Evolutionary conservation across 2,797 vertebrate species (phyloP).

Genomic region (Eurystomus glaucurus): DNA sequence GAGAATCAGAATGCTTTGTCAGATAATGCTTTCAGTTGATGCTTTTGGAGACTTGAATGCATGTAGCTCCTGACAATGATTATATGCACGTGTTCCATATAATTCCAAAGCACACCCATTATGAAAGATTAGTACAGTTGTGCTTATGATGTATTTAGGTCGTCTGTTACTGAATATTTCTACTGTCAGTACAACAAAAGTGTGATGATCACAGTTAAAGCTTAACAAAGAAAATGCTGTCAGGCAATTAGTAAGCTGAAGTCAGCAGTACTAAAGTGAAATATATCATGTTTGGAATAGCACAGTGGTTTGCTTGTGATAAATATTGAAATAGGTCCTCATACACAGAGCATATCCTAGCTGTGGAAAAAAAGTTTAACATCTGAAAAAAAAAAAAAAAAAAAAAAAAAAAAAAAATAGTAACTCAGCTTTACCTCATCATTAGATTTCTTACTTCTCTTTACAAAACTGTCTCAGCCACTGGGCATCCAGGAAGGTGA

Average conservation of each 20-base stretch:
- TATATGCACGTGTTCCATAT: slow-evolving; percentile 65
- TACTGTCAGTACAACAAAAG: slow-evolving; percentile 86
- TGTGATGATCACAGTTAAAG: slow-evolving; percentile 90
- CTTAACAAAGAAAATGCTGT: slow-evolving; percentile 93
- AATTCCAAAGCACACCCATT: slow-evolving; percentile 71
- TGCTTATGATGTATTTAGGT: slow-evolving; percentile 81
- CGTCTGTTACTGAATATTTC: slow-evolving; percentile 82
- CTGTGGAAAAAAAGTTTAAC: slow-evolving; percentile 34
- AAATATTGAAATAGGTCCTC: slow-evolving; percentile 70
- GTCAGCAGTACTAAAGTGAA: slow-evolving; percentile 91
- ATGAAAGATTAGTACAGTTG: slow-evolving; percentile 73
- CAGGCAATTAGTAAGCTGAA: slow-evolving; percentile 92
- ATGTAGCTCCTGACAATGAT: slow-evolving; percentile 49
- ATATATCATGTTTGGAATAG: slow-evolving; percentile 92
- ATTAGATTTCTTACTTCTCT: slow-evolving; percentile 10
- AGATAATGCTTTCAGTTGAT: slow-evolving; percentile 60
- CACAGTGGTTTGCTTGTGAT: slow-evolving; percentile 88
- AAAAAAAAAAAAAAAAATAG: background rate
- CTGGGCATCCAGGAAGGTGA: background rate
- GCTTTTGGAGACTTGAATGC: slow-evolving; percentile 62
- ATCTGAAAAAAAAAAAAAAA: background rate
- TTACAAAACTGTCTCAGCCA: background rate
- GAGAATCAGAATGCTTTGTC: slow-evolving; percentile 58
- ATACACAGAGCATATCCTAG: background rate
- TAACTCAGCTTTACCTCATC: background rate